Base-by-base conservation (phyloP, 1,140 invertebrate genomes). In the Papilio xuthus region DNA sequence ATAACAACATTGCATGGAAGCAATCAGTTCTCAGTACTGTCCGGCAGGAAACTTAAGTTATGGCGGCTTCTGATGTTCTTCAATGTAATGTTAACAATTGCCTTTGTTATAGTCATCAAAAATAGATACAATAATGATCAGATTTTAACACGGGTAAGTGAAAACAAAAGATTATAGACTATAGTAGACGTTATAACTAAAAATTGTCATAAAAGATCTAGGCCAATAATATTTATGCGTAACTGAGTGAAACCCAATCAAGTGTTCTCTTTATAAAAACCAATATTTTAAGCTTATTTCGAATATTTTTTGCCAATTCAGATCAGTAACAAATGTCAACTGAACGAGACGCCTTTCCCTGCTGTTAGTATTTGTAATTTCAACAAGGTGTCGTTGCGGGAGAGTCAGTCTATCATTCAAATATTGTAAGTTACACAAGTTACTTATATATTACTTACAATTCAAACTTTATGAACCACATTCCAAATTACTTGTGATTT, bases 381-480 rank as follows among this genome's bases (percentile, higher is more conserved):
- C 44, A 92, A 93, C 50, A 80, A 85, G 70, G 88, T 93, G 0
- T 93, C 90, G 0, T 12, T 79, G 18, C 86, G 78, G 26, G 87
- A 88, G 79, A 87, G 86, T 0, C 44, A 73, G 18, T 81, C 82
- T 12, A 89, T 92, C 23, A 80, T 78, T 0, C 80, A 63, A n/a
- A 81, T 93, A 75, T 53, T 93, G 91, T 92, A 78, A 90, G 89
- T 89, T n/a, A n/a, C n/a, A n/a, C n/a, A n/a, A n/a, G n/a, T n/a
- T n/a, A 78, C 77, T 32, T 23, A n/a, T 41, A 4, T 26, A 63
- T 26, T 4, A 53, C n/a, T 60, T 26, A 26, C 10, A 26, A 20
- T 26, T 26, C 12, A 60, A 23, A 60, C 10, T 60, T 2, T 12
- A 26, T 60, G 1, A 9, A 60, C 9, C 3, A 28, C 1, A 53